These are phyloP conservation scores for Triplophysa tibetana DNA, from an alignment of 2,113 vertebrate genomes.

Conservation along the genomic window DNA sequence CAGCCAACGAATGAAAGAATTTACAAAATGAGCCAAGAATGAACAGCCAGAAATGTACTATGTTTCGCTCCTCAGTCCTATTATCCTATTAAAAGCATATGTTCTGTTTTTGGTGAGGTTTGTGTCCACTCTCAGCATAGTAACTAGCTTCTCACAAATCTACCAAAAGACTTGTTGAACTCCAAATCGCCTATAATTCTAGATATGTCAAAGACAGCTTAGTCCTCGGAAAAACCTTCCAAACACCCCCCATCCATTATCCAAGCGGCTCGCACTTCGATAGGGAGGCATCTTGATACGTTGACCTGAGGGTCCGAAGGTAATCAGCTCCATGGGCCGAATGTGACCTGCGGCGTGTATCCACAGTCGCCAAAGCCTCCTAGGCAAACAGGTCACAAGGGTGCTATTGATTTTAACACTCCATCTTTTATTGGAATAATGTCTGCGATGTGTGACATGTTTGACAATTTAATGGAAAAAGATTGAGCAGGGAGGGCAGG, in stretches of 20 bases:
- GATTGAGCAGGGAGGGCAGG: conserved; percentile 19
- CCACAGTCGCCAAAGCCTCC: conserved; percentile 4
- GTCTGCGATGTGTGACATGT: conserved; percentile 57
- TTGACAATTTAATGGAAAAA: conserved; percentile 61
- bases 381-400: conserved; percentile 26
- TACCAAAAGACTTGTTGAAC: neutral
- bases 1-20: too few species aligned
- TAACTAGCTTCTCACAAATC: too few species aligned
- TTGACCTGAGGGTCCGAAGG: conserved; percentile 24
- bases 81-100: too few species aligned
- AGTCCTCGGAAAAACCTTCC: conserved; percentile 42
- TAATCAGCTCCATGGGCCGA: conserved; percentile 31
- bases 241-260: conserved; percentile 47
- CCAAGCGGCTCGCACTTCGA: neutral
- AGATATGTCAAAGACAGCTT: neutral
- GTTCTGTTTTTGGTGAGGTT: neutral
- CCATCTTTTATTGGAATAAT: conserved; percentile 46
- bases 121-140: too few species aligned
- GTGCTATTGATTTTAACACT: conserved; percentile 42
- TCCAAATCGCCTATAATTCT: neutral
- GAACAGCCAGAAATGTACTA: too few species aligned
- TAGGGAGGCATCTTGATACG: conserved; percentile 5
- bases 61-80: too few species aligned
- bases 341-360: conserved; percentile 21
- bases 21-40: too few species aligned